phyloP scores from a whole-genome alignment of 2,888 invertebrate genomes.

The Leucania comma region DNA sequence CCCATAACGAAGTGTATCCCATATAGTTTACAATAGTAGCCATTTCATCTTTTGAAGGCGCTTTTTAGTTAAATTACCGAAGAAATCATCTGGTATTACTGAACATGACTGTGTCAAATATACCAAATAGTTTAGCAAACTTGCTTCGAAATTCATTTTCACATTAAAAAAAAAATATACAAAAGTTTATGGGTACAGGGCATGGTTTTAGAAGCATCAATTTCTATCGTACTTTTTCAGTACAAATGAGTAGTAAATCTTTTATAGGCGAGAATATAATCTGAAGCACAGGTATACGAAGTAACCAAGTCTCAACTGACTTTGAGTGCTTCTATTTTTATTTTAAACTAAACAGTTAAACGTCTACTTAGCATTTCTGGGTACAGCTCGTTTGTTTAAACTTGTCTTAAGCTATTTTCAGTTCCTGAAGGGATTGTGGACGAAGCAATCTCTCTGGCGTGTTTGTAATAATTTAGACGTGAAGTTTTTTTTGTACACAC shows the following conservation, averaged over 20 bases:
- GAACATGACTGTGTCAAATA: neutral
- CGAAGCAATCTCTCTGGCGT: slow-evolving; percentile 58
- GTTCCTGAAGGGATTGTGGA: slow-evolving; percentile 76
- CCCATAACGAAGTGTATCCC: slow-evolving; percentile 8
- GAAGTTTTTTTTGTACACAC: slow-evolving; percentile 51
- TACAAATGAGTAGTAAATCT: slow-evolving; percentile 1
- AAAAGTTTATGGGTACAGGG: neutral
- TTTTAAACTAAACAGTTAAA: slow-evolving; percentile 81
- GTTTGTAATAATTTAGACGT: slow-evolving; percentile 64
- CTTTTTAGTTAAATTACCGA: slow-evolving; percentile 28
- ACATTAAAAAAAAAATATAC: too few relatives aligned
- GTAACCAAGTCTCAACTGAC: slow-evolving; percentile 48
- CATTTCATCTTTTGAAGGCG: slow-evolving; percentile 26
- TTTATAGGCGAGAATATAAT: slow-evolving; percentile 33
- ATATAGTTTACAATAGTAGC: slow-evolving; percentile 13
- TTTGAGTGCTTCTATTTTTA: slow-evolving; percentile 85
- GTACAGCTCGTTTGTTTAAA: slow-evolving; percentile 72
- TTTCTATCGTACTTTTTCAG: neutral
- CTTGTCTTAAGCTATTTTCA: slow-evolving; percentile 82
- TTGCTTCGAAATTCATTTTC: neutral
- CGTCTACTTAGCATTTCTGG: slow-evolving; percentile 82
- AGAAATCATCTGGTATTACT: neutral
- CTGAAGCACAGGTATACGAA: slow-evolving; percentile 48
- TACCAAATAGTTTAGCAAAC: neutral
- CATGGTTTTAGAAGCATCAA: neutral